Evolutionary conservation across 2,797 vertebrate genomes (phyloP), one percentile per base, ranked within the genome.

Genomic region (Macroramphosus scolopax): DNA sequence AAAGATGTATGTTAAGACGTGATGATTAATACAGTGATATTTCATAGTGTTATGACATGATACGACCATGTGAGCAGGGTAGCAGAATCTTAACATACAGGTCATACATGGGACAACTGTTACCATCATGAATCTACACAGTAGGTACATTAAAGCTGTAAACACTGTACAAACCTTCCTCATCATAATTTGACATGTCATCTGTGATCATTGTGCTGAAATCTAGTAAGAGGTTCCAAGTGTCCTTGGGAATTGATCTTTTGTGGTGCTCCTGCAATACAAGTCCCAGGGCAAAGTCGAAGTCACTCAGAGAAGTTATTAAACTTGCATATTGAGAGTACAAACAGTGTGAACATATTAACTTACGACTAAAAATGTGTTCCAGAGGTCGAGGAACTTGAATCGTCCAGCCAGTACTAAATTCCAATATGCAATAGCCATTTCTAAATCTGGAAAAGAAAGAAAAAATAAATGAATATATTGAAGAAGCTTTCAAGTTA

Each of bases 381-480:
- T 98, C 96, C 96, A 98, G 87, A 98, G 91, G 78, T 95, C 93
- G 91, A 98, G 89, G 89, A 98, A 98, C 92, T 98, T 98, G 92
- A 98, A 98, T 91, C 93, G 93, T 89, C 95, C 95, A 76, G 93
- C 92, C 89, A 98, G 93, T 87, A 98, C 93, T 97, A 98, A 95
- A 93, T 98, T 98, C 96, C 96, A 98, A 89, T 98, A 98, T 63
- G 96, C 96, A 87, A 98, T 97, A 82, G 95, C 95, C 95, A 98
- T 98, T 91, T 98, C 96, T 95, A 98, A 93, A 91, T 98, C 96
- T 98, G 57, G 11, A 89, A 36, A 89, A 75, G 83, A 32, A 13
- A 31, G 14, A 88, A 64, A 85, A 7, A 7, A 38, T 45, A 3
- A 18, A 30, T 11, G 3, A 28, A 32, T 4, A 34, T 12, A 39